Percentiles rank a stretch among this genome's conserved stretches.
These are phyloP conservation scores for Celastrina argiolus DNA, from an alignment of 2,888 invertebrate species.

Conservation along the genomic window DNA sequence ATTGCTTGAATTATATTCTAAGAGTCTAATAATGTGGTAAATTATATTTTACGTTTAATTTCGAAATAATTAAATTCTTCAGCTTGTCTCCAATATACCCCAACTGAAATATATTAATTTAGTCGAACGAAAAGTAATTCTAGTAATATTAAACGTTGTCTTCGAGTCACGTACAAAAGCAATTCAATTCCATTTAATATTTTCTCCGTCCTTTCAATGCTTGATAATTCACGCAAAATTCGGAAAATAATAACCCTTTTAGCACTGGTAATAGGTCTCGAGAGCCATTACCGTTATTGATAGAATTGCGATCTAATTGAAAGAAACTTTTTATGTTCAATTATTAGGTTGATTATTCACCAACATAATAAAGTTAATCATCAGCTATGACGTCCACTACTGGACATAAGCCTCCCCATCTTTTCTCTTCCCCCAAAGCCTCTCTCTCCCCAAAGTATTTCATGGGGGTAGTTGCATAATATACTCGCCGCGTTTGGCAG, in stretches of 20 bases:
- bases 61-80: background rate
- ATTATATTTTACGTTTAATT: background rate
- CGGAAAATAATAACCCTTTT: slow-evolving; percentile 5
- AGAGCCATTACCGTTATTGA: background rate
- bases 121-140: background rate
- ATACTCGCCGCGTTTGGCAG: too few relatives aligned
- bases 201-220: slow-evolving; percentile 23
- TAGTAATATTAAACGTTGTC: slow-evolving; percentile 1
- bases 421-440: too few relatives aligned
- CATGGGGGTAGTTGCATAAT: too few relatives aligned
- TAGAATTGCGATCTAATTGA: slow-evolving; percentile 3
- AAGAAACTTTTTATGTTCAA: background rate
- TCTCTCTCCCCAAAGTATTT: too few relatives aligned
- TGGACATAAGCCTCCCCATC: too few relatives aligned
- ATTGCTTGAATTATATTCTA: background rate
- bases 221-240: slow-evolving; percentile 15
- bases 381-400: too few relatives aligned
- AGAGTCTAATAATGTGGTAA: background rate
- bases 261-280: background rate
- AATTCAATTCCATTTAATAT: slow-evolving; percentile 28
- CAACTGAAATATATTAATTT: background rate
- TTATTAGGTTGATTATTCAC: too few relatives aligned
- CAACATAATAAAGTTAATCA: too few relatives aligned
- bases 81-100: background rate
- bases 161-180: slow-evolving; percentile 29